Evolutionary conservation across 2,113 vertebrate genomes (phyloP).

Genomic region (Alethe castanea): DNA sequence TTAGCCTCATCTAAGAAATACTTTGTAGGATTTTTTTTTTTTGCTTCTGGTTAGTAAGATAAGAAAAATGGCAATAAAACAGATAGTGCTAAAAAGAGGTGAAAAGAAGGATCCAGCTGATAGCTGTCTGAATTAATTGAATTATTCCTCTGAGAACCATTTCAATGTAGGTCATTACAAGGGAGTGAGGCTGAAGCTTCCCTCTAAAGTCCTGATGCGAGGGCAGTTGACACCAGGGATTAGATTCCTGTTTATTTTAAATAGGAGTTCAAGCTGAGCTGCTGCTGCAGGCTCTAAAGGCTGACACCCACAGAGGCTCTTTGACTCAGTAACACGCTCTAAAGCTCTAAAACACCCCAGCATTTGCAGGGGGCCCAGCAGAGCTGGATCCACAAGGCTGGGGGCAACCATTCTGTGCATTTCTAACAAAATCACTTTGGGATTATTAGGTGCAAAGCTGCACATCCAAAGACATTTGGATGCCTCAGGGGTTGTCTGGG

Average conservation of each 20-base stretch:
- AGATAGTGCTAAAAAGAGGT: background rate
- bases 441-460: background rate
- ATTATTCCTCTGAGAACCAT: background rate
- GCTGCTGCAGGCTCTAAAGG: background rate
- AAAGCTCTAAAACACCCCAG: background rate
- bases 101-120: background rate
- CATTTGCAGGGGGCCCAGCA: background rate
- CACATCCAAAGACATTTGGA: background rate
- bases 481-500: background rate
- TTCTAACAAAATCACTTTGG: background rate
- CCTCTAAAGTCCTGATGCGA: background rate
- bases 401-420: background rate
- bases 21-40: background rate
- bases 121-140: slow-evolving; percentile 1
- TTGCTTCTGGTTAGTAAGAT: background rate
- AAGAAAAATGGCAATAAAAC: background rate
- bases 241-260: background rate
- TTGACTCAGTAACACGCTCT: background rate
- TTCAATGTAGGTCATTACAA: background rate
- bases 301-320: background rate
- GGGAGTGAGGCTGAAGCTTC: background rate
- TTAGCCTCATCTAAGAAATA: background rate
- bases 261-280: background rate
- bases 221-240: background rate
- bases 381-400: background rate